phyloP scores from a whole-genome alignment of 2,113 vertebrate genomes.

The Myrmophylax atrothorax region DNA sequence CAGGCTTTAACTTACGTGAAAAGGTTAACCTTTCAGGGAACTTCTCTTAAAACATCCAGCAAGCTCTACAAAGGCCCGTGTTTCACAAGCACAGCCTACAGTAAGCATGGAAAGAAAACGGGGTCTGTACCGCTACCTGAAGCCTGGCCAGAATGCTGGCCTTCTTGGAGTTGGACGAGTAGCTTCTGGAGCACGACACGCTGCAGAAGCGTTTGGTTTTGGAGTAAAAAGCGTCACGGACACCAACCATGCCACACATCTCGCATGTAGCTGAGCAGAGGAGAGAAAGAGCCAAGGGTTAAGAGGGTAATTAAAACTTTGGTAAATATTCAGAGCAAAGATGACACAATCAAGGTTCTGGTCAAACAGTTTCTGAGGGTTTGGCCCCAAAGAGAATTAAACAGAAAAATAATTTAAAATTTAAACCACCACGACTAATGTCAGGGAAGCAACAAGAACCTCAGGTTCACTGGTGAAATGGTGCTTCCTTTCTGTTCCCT shows the following conservation, averaged over 20 bases:
- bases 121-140: slow-evolving; percentile 88
- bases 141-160: slow-evolving; percentile 99
- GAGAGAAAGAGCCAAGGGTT: not conserved
- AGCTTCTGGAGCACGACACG: slow-evolving; percentile 97
- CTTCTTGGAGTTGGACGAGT: slow-evolving; percentile 99
- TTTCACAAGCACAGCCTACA: not conserved
- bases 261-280: slow-evolving; percentile 89
- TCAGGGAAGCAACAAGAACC: not conserved
- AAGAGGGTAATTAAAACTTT: fast-evolving
- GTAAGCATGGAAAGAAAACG: slow-evolving; percentile 62
- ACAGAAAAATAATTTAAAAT: not conserved
- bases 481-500: not conserved
- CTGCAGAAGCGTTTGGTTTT: slow-evolving; percentile 99
- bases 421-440: not conserved
- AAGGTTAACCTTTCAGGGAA: not conserved
- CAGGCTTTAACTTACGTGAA: not conserved
- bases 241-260: slow-evolving; percentile 99
- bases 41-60: not conserved
- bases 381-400: not conserved
- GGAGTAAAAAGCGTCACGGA: slow-evolving; percentile 97
- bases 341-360: not conserved
- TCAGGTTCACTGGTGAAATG: not conserved
- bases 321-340: not conserved
- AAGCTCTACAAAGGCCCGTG: not conserved
- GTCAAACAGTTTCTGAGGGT: not conserved